Evolutionary conservation across 2,113 vertebrate species (phyloP), one percentile per base, ranked within the genome.

Genomic region (Daubentonia madagascariensis): DNA sequence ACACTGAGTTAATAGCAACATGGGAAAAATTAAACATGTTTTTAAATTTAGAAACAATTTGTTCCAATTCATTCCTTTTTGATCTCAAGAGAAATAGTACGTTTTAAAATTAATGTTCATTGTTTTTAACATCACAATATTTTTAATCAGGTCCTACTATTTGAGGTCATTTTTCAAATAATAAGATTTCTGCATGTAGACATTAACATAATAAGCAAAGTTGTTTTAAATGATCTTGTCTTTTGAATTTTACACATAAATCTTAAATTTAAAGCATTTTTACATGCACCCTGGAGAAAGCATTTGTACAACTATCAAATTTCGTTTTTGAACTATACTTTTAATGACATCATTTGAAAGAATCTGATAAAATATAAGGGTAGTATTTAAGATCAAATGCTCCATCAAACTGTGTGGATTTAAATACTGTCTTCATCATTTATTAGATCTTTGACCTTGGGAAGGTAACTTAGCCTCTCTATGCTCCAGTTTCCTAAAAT

Each of bases 351-450:
- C n/a, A 84, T 84, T 92, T 94, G 35, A 96, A 94, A 94, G 73
- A 94, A 78, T 50, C 30, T 91, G 65, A 28, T 96, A n/a, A 88
- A 95, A 88, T 89, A 78, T 63, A 61, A 92, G 28, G 13, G 6
- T 70, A 81, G n/a, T 91, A 3, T 76, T 97, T 90, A 91, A 93
- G 48, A 95, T 72, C 52, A 98, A 98, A 94, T 72, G 3, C n/a
- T 83, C 5, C 35, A 32, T n/a, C 28, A n/a, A 48, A 25, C 9
- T 88, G 48, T 37, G 32, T 8, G 70, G 37, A 95, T 91, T 95
- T 91, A 89, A 96, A 91, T 67, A 86, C 4, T n/a, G 2, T 70
- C 37, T 97, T 80, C 45, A 75, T 16, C 22, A 73, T 54, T 91
- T 96, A 76, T 87, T 93, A 90, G 43, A 65, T 94, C 54, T 91